Evolutionary conservation across 2,797 vertebrate genomes (phyloP).

Genomic region (Scyliorhinus canicula): DNA sequence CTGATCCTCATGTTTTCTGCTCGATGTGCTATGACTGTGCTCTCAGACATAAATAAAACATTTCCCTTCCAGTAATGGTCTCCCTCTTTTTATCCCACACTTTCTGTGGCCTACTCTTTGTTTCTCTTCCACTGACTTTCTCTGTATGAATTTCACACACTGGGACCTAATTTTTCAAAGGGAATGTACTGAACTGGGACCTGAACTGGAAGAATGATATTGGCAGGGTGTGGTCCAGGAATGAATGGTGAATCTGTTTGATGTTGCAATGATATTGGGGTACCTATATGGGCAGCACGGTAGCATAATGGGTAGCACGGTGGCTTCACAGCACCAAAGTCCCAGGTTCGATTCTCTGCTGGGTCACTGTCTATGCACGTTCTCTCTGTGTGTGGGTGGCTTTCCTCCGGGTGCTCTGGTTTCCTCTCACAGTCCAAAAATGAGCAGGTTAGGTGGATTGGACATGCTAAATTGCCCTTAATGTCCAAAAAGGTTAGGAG

Average conservation of each 20-base stretch:
- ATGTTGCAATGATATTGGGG: not conserved
- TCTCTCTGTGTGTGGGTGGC: too few species aligned
- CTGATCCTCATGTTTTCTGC: not conserved
- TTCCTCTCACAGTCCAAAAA: too few species aligned
- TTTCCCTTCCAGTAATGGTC: not conserved
- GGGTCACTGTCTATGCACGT: too few species aligned
- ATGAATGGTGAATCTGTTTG: not conserved
- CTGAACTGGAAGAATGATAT: not conserved
- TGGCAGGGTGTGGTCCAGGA: too few species aligned
- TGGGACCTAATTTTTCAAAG: not conserved
- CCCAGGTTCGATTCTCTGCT: too few species aligned
- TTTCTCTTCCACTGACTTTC: not conserved
- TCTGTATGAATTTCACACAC: not conserved
- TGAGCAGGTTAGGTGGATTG: too few species aligned
- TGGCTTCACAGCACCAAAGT: too few species aligned
- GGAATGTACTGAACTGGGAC: not conserved
- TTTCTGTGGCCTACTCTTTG: not conserved
- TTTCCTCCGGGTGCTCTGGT: too few species aligned
- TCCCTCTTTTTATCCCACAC: not conserved
- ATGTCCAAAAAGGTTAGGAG: too few species aligned
- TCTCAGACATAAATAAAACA: not conserved
- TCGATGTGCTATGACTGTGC: not conserved
- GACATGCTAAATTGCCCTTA: too few species aligned
- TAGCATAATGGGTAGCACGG: too few species aligned
- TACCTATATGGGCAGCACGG: too few species aligned